Evolutionary conservation across 2,113 vertebrate genomes (phyloP).

Genomic region (Heloderma charlesbogerti): DNA sequence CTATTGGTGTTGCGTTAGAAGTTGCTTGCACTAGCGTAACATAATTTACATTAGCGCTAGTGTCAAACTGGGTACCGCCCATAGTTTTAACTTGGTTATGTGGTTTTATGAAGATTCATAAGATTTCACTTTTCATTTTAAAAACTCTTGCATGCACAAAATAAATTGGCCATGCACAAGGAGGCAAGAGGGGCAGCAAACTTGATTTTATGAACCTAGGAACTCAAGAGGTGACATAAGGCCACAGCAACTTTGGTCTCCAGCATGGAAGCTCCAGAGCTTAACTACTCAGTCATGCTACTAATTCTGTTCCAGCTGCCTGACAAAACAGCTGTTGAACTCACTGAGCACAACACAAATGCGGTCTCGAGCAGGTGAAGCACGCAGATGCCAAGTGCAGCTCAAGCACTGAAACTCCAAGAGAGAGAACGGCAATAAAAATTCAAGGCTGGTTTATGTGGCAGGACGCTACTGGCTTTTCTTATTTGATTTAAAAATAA

Average conservation of each 20-base stretch:
- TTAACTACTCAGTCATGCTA: conserved; percentile 24
- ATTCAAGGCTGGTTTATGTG: not conserved
- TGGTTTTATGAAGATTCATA: not conserved
- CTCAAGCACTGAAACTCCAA: not conserved
- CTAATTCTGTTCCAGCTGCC: conserved; percentile 29
- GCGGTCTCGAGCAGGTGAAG: not conserved
- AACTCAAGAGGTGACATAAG: conserved; percentile 23
- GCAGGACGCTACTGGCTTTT: not conserved
- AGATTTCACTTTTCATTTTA: not conserved
- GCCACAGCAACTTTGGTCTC: not conserved
- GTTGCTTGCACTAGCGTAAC: no score
- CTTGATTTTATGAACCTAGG: not conserved
- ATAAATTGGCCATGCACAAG: not conserved
- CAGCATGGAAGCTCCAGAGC: not conserved
- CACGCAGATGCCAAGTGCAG: not conserved
- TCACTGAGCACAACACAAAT: not conserved
- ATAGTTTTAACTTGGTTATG: not conserved
- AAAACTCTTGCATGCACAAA: not conserved
- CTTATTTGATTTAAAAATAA: not conserved
- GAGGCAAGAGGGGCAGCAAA: not conserved
- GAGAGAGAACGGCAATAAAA: not conserved
- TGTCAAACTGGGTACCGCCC: no score
- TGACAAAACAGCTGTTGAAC: conserved; percentile 15
- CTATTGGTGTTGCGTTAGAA: no score
- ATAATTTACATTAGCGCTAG: no score